Evolutionary conservation across 1,140 invertebrate species (phyloP).

Genomic region (Lerema accius): DNA sequence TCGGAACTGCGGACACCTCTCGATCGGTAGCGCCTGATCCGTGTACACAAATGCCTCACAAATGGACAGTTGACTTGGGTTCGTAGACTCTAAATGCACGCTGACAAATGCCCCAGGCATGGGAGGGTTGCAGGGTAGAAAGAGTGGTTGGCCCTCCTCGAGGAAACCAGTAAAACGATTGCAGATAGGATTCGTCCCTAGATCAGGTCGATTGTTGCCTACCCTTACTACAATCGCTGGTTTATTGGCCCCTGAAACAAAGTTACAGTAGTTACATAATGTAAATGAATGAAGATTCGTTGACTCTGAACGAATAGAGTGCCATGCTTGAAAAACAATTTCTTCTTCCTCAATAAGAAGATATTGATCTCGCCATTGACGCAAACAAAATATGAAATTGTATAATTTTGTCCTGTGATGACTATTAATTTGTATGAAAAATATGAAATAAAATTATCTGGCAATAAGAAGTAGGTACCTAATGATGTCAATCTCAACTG

Average conservation of each 20-base stretch:
- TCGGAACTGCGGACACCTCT: conserved; percentile 95
- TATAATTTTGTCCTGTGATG: too few relatives aligned
- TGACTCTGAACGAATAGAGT: too few relatives aligned
- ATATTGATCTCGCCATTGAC: too few relatives aligned
- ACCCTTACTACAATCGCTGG: conserved; percentile 95
- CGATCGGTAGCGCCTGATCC: conserved; percentile 96
- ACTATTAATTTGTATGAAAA: not conserved
- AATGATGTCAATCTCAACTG: conserved; percentile 27
- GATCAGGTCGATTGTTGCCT: conserved; percentile 96
- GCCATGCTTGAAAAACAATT: too few relatives aligned
- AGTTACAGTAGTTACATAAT: not conserved
- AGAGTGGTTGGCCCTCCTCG: conserved; percentile 95
- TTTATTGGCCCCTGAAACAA: conserved; percentile 75
- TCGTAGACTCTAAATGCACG: conserved; percentile 92
- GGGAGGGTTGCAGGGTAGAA: conserved; percentile 96
- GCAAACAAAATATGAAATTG: too few relatives aligned
- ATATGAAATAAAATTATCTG: too few relatives aligned
- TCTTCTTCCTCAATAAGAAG: too few relatives aligned
- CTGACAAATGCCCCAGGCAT: conserved; percentile 98
- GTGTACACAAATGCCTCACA: conserved; percentile 98
- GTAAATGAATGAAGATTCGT: too few relatives aligned
- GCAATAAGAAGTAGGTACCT: too few relatives aligned
- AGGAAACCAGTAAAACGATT: conserved; percentile 93
- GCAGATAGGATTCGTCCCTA: conserved; percentile 96
- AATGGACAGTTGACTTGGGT: conserved; percentile 91